Evolutionary conservation across 2,797 vertebrate species (phyloP), one percentile per base, ranked within the genome.

Genomic region (Forpus xanthops): DNA sequence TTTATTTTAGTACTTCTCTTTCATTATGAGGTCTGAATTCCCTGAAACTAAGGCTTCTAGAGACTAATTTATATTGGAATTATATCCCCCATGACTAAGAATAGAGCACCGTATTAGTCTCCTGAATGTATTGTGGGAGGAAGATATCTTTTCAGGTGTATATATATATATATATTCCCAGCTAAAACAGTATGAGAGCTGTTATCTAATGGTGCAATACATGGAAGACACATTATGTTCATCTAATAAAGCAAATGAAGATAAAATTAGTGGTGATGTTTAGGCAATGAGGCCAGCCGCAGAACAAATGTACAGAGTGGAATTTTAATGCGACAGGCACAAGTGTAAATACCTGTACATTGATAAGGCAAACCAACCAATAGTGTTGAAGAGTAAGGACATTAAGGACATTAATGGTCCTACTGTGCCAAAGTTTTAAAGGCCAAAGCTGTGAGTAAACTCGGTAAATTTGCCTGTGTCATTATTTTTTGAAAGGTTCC

Each of bases 1-100:
- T 88, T 92, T 80, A 80, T 81, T 94, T 94, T 67, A 82, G 60
- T 89, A 71, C 52, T 25, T 87, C 62, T 91, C 49, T 79, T 93
- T 90, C 87, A 88, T 93, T 78, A 68, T 27, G 37, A 65, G 37
- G 35, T 44, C 82, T 58, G 42, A 76, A 44, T n/a, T 81, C 25
- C 77, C 81, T 78, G 62, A 85, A 94, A 81, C 31, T 47, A 70
- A 92, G 91, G 12, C 62, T 93, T 91, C 45, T 30, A 81, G 72
- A 89, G 42, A 64, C 66, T 85, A 60, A 74, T 92, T 92, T 89
- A 50, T 27, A 50, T 76, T 89, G 62, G 31, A 88, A 73, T 86
- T 81, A 52, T 47, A 87, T 82, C 93, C 80, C 44, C 56, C 5
- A 1, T 84, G 64, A 86, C 79, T 93, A 84, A 74, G 84, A 91